These are phyloP conservation scores for Aplysina aerophoba DNA, from an alignment of 37 sponge, comb jelly and placozoan genomes.

Conservation along the genomic window DNA sequence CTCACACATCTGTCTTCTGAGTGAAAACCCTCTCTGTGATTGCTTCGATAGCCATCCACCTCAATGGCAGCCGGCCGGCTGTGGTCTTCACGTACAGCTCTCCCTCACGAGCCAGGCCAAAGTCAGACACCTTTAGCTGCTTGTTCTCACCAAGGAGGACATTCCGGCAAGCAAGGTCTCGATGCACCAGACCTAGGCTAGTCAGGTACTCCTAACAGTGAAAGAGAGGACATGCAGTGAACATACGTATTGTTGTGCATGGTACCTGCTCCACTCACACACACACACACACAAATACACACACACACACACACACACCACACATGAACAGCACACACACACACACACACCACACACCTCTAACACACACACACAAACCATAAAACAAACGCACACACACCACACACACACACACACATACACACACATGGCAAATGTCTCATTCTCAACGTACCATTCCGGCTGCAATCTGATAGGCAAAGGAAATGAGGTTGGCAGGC, in stretches of 20 bases:
- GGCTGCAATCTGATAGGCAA: conserved; percentile 25
- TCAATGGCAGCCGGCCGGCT: conserved; percentile 96
- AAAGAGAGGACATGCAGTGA: neutral
- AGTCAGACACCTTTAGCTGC: conserved; percentile 93
- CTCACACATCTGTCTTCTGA: conserved; percentile 31
- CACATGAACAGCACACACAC: too few species aligned
- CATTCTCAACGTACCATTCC: conserved; percentile 14
- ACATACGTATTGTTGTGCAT: neutral
- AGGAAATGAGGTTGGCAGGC: conserved; percentile 9
- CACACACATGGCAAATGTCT: neutral
- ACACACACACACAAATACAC: too few species aligned
- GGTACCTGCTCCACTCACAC: neutral
- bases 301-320: too few species aligned
- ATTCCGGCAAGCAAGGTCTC: conserved; percentile 96
- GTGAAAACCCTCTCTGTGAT: conserved; percentile 44
- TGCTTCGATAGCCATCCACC: conserved; percentile 98
- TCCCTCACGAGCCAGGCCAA: conserved; percentile 94
- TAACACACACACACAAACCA: too few species aligned
- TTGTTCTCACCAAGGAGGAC: conserved; percentile 90
- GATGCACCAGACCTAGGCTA: conserved; percentile 69
- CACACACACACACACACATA: too few species aligned
- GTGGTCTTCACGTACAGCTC: conserved; percentile 91
- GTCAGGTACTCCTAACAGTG: conserved; percentile 24
- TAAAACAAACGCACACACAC: too few species aligned
- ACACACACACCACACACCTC: too few species aligned